phyloP scores from a whole-genome alignment of 2,888 invertebrate genomes.

The Conistra vaccinii region DNA sequence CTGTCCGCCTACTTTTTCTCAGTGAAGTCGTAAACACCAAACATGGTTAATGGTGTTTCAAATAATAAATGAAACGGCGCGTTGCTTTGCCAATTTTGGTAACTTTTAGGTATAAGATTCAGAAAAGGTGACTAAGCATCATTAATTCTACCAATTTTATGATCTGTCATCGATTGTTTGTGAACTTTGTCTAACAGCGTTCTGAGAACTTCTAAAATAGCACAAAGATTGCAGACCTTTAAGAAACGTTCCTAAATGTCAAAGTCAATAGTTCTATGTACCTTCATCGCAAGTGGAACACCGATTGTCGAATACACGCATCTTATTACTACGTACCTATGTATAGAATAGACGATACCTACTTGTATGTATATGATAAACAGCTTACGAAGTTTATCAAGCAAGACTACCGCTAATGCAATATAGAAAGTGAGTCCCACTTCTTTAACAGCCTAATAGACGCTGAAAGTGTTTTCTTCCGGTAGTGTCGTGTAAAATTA shows the following conservation, averaged over 20 bases:
- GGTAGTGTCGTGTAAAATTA: constrained; percentile 47
- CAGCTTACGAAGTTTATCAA: constrained; percentile 54
- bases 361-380: constrained; percentile 60
- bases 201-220: constrained; percentile 17
- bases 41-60: constrained; percentile 27
- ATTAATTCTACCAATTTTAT: constrained; percentile 11
- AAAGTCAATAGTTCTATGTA: constrained; percentile 27
- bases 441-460: constrained; percentile 47
- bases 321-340: constrained; percentile 13
- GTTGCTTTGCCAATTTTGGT: constrained; percentile 4
- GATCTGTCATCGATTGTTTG: not conserved
- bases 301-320: constrained; percentile 36
- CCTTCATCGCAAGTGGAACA: constrained; percentile 34
- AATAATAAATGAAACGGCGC: constrained; percentile 13
- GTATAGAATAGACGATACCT: constrained; percentile 26
- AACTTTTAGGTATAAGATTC: not conserved
- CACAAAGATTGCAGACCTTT: constrained; percentile 18
- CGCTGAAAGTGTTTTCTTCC: constrained; percentile 57
- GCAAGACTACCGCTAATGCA: constrained; percentile 54
- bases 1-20: constrained; percentile 42
- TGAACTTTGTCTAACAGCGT: constrained; percentile 15
- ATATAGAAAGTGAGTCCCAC: constrained; percentile 60
- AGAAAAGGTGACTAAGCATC: constrained; percentile 12
- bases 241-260: constrained; percentile 25
- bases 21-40: constrained; percentile 40